phyloP scores from a whole-genome alignment of 2,113 vertebrate genomes.

The Myotis davidii region DNA sequence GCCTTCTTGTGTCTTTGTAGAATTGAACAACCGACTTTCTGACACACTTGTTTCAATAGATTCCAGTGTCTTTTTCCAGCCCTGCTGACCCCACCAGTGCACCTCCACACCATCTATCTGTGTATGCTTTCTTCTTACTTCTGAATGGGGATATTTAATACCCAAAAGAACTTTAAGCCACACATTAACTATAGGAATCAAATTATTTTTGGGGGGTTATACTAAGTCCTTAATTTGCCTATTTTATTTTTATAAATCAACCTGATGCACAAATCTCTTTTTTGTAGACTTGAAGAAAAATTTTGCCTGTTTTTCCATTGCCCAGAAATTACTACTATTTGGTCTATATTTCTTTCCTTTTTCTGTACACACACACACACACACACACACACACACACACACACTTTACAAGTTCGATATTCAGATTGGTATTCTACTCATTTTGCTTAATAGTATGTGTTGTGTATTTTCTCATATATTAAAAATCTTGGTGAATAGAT shows the following conservation, averaged over 20 bases:
- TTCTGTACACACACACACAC: not conserved
- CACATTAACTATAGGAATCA: not conserved
- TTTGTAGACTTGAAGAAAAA: not conserved
- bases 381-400: too few relatives aligned
- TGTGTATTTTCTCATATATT: not conserved
- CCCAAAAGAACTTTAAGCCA: not conserved
- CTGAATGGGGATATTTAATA: not conserved
- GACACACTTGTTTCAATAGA: not conserved
- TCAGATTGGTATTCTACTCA: not conserved
- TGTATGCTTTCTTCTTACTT: not conserved
- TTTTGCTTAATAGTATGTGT: not conserved
- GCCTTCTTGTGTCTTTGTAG: not conserved
- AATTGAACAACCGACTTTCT: not conserved
- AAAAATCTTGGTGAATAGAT: not conserved
- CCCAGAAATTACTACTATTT: not conserved
- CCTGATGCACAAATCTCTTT: not conserved
- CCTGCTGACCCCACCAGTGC: accelerated
- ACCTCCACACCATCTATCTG: not conserved
- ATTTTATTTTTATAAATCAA: not conserved
- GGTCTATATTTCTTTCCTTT: not conserved
- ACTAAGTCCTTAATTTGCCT: not conserved
- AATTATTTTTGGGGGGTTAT: not conserved
- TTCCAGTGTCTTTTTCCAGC: not conserved
- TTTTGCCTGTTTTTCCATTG: not conserved
- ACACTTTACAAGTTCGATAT: not conserved